Evolutionary conservation across 2,888 invertebrate species (phyloP), one percentile per base, ranked within the genome.

Genomic region (Axea sp.): DNA sequence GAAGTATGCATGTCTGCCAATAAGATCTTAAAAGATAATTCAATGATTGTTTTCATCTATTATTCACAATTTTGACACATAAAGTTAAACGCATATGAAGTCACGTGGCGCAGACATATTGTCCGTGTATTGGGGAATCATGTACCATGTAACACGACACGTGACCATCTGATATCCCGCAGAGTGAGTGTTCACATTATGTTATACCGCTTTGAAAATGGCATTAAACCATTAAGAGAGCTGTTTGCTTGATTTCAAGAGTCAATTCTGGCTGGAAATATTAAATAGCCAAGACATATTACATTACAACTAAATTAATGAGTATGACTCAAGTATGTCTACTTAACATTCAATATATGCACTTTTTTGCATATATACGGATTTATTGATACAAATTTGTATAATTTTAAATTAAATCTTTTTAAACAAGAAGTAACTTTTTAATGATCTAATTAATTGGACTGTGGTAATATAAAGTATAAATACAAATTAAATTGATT

Each of bases 61-160:
- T 69, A 60, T 60, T 60, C 37, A 41, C 14, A 31, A 55, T 55
- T 59, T 62, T 71, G 60, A 62, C 60, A 53, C 26, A 3, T 53
- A 39, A 64, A 69, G 77, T 55, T 69, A 73, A 77, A 71, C 41
- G 76, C 75, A 77, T 62, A 59, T 69, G 53, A 24, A 72, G 83
- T 64, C 86, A 81, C 86, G 86, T 86, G 86, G 77, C 82, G 31
- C 55, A 51, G 57, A 81, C 84, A 85, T 83, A 86, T 86, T 86
- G 85, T 73, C 62, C 78, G 72, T 67, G 80, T 80, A 80, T 78
- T 75, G 76, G 72, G 57, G 69, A 75, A 75, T 68, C 76, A 79
- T 80, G 79, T 78, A 77, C 51, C 76, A 67, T 82, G 86, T 86
- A 86, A 86, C 78, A 80, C 73, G 86, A 86, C 86, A 86, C 86